Percentiles rank a stretch among this genome's conserved stretches.
phyloP scores from a whole-genome alignment of 2,113 vertebrate species.

The Rhynchopsitta pachyrhyncha region DNA sequence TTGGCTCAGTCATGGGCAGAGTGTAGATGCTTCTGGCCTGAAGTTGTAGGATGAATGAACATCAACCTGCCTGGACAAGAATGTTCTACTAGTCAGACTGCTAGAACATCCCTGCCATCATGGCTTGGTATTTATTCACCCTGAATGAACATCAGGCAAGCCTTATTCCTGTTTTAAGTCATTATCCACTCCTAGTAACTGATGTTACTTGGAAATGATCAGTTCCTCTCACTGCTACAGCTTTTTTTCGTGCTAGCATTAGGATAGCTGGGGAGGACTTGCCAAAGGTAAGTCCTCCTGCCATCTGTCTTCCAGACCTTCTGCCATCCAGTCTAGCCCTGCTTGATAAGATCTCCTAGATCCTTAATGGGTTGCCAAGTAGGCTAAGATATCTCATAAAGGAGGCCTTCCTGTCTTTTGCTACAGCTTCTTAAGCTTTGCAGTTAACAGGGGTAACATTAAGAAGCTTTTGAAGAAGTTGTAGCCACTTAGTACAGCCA shows the following conservation, averaged over 20 bases:
- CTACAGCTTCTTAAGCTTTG: not conserved
- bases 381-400: not conserved
- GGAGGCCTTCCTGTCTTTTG: not conserved
- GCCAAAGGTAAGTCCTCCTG: not conserved
- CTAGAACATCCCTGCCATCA: not conserved
- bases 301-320: not conserved
- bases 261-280: not conserved
- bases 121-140: not conserved
- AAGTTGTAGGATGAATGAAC: not conserved
- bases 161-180: not conserved
- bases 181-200: not conserved
- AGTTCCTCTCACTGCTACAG: not conserved
- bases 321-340: not conserved
- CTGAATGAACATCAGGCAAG: not conserved
- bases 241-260: not conserved
- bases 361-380: not conserved
- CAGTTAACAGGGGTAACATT: not conserved
- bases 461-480: conserved; percentile 8
- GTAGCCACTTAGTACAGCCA: not conserved
- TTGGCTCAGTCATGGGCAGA: not conserved
- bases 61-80: not conserved
- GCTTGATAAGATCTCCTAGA: not conserved
- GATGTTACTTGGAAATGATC: not conserved
- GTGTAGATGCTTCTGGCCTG: not conserved
- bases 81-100: not conserved